phyloP scores from a whole-genome alignment of 2,113 vertebrate genomes.

The Alectura lathami region DNA sequence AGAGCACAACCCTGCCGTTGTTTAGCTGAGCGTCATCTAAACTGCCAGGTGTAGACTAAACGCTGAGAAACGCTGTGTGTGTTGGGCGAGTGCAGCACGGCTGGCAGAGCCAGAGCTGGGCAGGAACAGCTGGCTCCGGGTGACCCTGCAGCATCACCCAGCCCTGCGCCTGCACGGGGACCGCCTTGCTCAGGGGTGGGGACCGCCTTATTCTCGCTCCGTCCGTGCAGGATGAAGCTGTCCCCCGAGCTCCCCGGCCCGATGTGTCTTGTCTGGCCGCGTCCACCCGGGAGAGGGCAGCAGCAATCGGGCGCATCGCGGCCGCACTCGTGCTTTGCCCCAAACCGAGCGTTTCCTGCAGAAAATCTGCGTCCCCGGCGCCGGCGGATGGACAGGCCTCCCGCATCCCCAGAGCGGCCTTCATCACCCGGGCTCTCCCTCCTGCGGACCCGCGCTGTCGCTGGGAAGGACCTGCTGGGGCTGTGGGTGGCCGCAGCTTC shows the following conservation, averaged over 20 bases:
- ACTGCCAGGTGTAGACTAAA: background rate
- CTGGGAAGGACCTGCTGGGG: no score
- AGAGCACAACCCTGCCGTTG: background rate
- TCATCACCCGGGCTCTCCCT: background rate
- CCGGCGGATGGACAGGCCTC: background rate
- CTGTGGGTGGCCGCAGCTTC: background rate
- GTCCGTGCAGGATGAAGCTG: background rate
- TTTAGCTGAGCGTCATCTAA: no score
- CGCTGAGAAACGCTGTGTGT: background rate
- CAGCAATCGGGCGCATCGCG: background rate
- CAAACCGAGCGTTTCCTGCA: background rate
- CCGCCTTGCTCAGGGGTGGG: background rate
- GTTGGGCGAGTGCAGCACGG: background rate
- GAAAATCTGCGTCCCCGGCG: background rate
- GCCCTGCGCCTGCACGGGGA: background rate
- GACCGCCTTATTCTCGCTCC: background rate
- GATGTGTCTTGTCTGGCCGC: background rate
- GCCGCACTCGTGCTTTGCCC: background rate
- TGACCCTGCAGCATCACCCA: background rate
- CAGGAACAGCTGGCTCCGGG: background rate
- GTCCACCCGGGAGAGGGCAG: conserved; percentile 60
- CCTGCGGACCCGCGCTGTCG: background rate
- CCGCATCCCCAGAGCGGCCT: no score
- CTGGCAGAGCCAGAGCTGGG: background rate
- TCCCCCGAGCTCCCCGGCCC: background rate